phyloP scores from a whole-genome alignment of 2,113 vertebrate species.

The Trichomycterus rosablanca region DNA sequence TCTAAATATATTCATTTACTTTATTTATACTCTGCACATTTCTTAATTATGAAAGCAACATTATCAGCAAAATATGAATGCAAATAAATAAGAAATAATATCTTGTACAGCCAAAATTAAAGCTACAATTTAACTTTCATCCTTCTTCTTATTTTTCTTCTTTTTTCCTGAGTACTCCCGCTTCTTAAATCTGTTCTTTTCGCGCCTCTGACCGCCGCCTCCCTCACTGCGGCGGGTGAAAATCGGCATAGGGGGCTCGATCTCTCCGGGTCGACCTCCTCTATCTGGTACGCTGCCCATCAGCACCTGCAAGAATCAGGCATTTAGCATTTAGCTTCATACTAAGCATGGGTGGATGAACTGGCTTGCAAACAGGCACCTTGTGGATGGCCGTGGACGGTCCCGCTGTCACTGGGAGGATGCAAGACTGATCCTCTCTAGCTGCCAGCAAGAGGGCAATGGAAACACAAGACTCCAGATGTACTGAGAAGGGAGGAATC shows the following conservation, averaged over 20 bases:
- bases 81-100: no score
- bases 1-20: no score
- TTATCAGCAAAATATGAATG: no score
- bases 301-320: slow-evolving; percentile 58
- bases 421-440: slow-evolving; percentile 72
- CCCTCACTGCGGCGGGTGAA: slow-evolving; percentile 69
- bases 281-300: slow-evolving; percentile 82
- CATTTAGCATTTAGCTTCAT: no score
- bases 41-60: no score
- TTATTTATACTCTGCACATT: no score
- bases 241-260: slow-evolving; percentile 79
- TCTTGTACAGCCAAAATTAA: no score
- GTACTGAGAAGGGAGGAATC: slow-evolving; percentile 46
- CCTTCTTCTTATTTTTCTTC: slow-evolving; percentile 35
- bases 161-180: slow-evolving; percentile 34
- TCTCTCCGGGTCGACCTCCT: slow-evolving; percentile 79
- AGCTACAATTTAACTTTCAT: no score
- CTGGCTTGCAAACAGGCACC: no score
- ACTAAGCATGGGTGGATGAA: no score
- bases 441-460: slow-evolving; percentile 71
- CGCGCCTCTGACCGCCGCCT: slow-evolving; percentile 35
- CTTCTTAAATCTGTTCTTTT: slow-evolving; percentile 29
- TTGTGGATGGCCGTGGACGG: slow-evolving; percentile 71
- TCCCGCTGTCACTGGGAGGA: slow-evolving; percentile 61
- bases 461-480: slow-evolving; percentile 56